Evolutionary conservation across 2,888 invertebrate genomes (phyloP).

Genomic region (Lapara coniferarum): DNA sequence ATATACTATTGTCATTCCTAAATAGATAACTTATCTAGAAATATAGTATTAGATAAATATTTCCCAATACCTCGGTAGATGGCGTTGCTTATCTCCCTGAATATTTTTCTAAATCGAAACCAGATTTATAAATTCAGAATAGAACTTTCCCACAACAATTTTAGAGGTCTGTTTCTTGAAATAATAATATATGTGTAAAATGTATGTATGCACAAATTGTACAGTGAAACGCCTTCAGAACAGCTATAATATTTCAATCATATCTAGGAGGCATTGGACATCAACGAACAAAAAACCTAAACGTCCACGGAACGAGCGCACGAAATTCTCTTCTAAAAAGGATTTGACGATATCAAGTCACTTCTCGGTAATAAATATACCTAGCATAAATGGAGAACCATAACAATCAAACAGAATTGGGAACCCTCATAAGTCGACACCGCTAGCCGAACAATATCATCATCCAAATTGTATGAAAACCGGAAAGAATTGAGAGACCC

Average conservation of each 20-base stretch:
- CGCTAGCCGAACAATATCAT: not conserved
- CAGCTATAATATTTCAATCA: too few relatives aligned
- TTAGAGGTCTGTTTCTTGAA: too few relatives aligned
- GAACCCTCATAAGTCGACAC: not conserved
- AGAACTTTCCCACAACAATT: too few relatives aligned
- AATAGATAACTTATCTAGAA: not conserved
- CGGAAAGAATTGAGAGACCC: not conserved
- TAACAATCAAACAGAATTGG: not conserved
- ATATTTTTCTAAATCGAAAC: not conserved
- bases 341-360: too few relatives aligned
- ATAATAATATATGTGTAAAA: too few relatives aligned
- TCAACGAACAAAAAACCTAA: too few relatives aligned
- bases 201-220: too few relatives aligned
- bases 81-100: not conserved
- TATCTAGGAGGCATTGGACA: too few relatives aligned
- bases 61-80: not conserved
- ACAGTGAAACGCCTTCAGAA: too few relatives aligned
- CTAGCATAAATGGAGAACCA: not conserved
- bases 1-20: not conserved
- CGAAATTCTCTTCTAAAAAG: too few relatives aligned
- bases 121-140: too few relatives aligned
- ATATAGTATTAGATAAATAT: not conserved
- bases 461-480: not conserved
- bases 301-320: too few relatives aligned
- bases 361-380: not conserved